Percentiles rank a stretch among this genome's conserved stretches.
Evolutionary conservation across 2,113 vertebrate species (phyloP).

Genomic region (Podocnemis expansa): DNA sequence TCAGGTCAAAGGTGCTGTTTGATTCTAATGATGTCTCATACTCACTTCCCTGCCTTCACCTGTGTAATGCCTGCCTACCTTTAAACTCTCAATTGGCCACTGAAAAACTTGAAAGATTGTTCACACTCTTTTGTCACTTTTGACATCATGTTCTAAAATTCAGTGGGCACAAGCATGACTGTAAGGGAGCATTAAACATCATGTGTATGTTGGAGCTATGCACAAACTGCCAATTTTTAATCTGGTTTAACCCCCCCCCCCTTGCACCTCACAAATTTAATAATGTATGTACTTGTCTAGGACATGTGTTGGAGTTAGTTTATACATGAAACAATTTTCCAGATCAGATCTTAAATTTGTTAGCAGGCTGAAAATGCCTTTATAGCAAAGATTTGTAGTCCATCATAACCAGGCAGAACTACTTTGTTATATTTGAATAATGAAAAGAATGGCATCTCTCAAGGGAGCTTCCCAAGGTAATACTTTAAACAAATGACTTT

Average conservation of each 20-base stretch:
- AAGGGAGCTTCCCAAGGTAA: conserved; percentile 55
- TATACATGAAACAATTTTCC: conserved; percentile 4
- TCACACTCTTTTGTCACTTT: neutral
- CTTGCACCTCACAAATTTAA: conserved; percentile 5
- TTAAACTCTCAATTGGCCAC: neutral
- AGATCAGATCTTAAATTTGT: conserved; percentile 54
- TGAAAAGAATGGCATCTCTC: conserved; percentile 67
- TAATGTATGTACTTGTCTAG: conserved; percentile 3
- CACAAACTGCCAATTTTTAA: neutral
- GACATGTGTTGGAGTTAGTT: conserved; percentile 19
- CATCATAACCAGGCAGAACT: conserved; percentile 63
- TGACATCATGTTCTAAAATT: neutral
- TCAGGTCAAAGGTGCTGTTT: neutral
- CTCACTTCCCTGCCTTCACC: neutral
- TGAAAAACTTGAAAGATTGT: neutral
- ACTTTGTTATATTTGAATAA: conserved; percentile 75
- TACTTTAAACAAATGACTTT: conserved; percentile 70
- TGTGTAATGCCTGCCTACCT: neutral
- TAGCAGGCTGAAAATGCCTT: conserved; percentile 59
- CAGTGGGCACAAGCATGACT: neutral
- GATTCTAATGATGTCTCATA: neutral
- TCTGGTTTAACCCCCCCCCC: neutral
- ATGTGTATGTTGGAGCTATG: neutral
- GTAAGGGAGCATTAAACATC: neutral
- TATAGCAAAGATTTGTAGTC: conserved; percentile 65